Conservation (phyloP, 2,888 invertebrate species). For the Acanthosepion esculentum region DNA sequence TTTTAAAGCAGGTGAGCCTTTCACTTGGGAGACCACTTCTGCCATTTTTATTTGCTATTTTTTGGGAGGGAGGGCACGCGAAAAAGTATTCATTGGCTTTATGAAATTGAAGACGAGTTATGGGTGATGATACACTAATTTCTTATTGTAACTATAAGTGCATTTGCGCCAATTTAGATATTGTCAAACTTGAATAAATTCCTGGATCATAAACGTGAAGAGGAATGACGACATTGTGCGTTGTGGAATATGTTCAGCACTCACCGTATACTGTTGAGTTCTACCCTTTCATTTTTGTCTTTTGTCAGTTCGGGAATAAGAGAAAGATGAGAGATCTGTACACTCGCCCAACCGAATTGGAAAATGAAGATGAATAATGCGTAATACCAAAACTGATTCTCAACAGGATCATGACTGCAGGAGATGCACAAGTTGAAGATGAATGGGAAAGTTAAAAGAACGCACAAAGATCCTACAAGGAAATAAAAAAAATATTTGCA, state of each 20-base stretch:
- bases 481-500: conserved; percentile 55
- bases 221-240: neutral
- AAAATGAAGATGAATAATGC: conserved; percentile 79
- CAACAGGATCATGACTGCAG: conserved; percentile 80
- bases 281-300: conserved; percentile 73
- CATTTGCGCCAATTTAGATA: no score
- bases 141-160: no score
- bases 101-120: no score
- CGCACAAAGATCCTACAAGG: conserved; percentile 81
- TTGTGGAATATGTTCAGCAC: neutral
- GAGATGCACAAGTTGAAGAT: conserved; percentile 86
- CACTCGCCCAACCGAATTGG: conserved; percentile 94
- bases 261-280: conserved; percentile 76
- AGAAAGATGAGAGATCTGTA: conserved; percentile 92
- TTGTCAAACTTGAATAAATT: no score
- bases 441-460: conserved; percentile 87
- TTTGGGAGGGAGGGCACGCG: no score
- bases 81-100: no score
- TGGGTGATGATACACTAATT: no score
- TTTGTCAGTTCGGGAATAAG: conserved; percentile 82
- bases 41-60: no score
- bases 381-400: conserved; percentile 76
- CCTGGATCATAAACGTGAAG: no score
- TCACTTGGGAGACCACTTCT: no score
- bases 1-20: no score